Evolutionary conservation across 1,140 invertebrate genomes (phyloP), one percentile per base, ranked within the genome.

Genomic region (Muscidifurax raptorellus): DNA sequence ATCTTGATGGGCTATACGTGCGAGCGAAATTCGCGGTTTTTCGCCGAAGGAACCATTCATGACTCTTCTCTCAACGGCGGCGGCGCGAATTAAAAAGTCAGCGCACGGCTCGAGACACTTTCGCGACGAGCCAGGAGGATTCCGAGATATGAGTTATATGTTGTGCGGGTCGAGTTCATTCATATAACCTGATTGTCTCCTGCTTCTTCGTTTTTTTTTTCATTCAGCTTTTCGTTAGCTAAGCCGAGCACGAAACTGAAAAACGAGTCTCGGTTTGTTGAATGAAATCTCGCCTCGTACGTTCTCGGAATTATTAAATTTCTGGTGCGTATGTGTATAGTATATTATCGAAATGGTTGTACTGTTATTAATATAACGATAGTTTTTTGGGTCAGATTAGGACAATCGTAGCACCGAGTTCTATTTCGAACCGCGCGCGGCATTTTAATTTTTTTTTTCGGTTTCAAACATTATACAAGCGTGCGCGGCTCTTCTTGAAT

Each of bases 1-100:
- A 85, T 85, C 83, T 80, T 80, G 52, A 85, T 76, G 78, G 69
- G 28, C 6, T 76, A n/a, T 5, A 85, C 83, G 83, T 85, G 83
- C 52, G 52, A 74, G 80, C 80, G 36, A 75, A 78, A 67, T 69
- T 44, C 59, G 52, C 52, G 52, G 59, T 40, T 71, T 83, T 83
- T 77, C 28, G 81, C 52, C 32, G 80, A 40, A 80, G 64, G 36
- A 72, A 80, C 79, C 74, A 76, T 76, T 76, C 74, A 76, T 47
- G 74, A n/a, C n/a, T 76, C 47, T 25, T 9, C 25, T 28, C 71
- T 64, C 66, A n/a, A n/a, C n/a, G n/a, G n/a, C n/a, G n/a, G n/a
- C n/a, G 12, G 28, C 9, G 15, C 32, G 30, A 79, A 79, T 84
- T 79, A 84, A 67, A 10, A 30, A 84, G 82, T 84, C 82, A 25